Conservation (phyloP, 2,888 invertebrate species). For the Globia sparganii region DNA sequence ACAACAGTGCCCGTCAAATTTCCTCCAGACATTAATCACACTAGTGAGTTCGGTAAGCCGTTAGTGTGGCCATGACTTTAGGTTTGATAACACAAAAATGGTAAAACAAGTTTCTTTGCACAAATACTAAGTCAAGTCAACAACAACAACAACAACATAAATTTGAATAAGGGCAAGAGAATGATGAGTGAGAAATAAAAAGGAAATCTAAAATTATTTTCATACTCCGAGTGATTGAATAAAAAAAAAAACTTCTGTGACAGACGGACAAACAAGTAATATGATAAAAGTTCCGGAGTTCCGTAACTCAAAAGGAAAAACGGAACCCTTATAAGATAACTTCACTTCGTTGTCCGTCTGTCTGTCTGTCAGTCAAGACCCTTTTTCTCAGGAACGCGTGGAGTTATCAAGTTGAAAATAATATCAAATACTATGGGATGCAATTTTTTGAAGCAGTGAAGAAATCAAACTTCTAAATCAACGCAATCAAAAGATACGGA, state of each 20-base stretch:
- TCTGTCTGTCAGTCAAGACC: too few relatives aligned
- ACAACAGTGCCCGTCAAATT: conserved; percentile 90
- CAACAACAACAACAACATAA: not conserved
- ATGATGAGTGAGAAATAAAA: not conserved
- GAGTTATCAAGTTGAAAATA: too few relatives aligned
- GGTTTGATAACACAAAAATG: conserved; percentile 34
- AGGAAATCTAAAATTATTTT: not conserved
- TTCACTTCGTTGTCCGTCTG: too few relatives aligned
- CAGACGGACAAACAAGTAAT: not conserved
- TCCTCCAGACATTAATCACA: conserved; percentile 89
- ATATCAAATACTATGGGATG: too few relatives aligned
- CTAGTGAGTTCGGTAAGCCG: conserved; percentile 86
- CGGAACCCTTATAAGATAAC: too few relatives aligned
- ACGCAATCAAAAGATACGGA: too few relatives aligned
- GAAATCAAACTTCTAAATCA: too few relatives aligned
- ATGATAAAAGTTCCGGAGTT: fast-evolving
- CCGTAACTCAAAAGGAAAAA: too few relatives aligned
- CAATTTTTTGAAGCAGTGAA: too few relatives aligned
- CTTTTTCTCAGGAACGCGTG: too few relatives aligned
- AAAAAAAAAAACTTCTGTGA: not conserved
- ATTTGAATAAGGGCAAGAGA: not conserved
- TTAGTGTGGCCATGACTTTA: conserved; percentile 73
- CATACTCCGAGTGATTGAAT: not conserved
- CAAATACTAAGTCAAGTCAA: not conserved
- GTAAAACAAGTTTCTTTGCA: not conserved